Conservation (phyloP, 2,113 vertebrate genomes). For the Trematocara unimaculatum region DNA sequence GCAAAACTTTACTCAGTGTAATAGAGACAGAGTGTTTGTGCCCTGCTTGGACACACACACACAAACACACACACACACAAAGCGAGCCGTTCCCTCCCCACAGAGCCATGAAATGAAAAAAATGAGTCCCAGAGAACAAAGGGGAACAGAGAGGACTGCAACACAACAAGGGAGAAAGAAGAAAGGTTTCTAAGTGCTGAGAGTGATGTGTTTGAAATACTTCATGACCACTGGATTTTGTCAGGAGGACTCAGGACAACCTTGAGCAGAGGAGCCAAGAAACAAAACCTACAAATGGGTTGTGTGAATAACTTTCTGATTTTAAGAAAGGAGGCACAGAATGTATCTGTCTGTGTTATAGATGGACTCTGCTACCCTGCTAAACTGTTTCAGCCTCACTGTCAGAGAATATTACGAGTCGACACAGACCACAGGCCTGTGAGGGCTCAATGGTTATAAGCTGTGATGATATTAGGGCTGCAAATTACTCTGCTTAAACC, state of each 20-base stretch:
- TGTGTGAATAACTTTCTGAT: neutral
- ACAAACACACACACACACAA: neutral
- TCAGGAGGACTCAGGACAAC: neutral
- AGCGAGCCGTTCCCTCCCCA: neutral
- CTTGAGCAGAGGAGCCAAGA: neutral
- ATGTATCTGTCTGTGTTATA: neutral
- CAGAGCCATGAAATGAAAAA: neutral
- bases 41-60: neutral
- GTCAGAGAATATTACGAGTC: neutral
- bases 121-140: neutral
- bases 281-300: neutral
- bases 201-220: neutral
- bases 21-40: neutral
- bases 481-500: too few relatives aligned
- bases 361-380: neutral
- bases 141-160: neutral
- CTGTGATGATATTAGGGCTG: neutral
- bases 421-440: neutral
- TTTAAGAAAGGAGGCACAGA: neutral
- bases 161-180: neutral
- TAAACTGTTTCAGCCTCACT: neutral
- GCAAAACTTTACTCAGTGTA: neutral
- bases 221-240: neutral
- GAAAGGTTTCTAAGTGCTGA: neutral
- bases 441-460: neutral